A percentile compares a stretch with the other conserved stretches of the same genome.
phyloP scores from a whole-genome alignment of 2,888 invertebrate genomes.

The Aporophyla nigra region DNA sequence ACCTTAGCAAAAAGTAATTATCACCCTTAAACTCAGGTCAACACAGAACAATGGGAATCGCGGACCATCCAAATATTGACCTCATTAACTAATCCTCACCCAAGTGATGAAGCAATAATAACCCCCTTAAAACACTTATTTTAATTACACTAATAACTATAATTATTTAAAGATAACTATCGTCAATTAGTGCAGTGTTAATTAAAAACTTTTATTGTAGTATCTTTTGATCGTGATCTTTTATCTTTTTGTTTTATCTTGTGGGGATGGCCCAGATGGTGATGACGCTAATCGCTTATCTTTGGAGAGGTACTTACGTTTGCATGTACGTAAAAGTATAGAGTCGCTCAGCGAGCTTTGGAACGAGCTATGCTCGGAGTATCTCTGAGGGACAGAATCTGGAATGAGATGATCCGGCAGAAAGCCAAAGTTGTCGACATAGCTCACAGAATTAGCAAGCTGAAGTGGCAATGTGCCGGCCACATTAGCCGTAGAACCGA shows the following conservation, averaged over 20 bases:
- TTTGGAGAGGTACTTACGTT: background rate
- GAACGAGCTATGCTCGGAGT: too few species aligned
- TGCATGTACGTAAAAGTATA: too few species aligned
- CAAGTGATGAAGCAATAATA: conserved; percentile 54
- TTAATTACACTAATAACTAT: conserved; percentile 65
- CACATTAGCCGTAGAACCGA: too few species aligned
- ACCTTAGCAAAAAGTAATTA: conserved; percentile 2
- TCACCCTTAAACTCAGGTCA: background rate
- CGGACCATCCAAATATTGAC: conserved; percentile 41
- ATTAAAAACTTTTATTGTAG: conserved; percentile 53
- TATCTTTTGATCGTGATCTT: conserved; percentile 46
- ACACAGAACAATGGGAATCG: conserved; percentile 23
- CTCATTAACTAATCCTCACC: conserved; percentile 17
- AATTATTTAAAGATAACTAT: conserved; percentile 61
- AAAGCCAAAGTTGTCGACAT: too few species aligned
- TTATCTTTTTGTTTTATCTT: conserved; percentile 23
- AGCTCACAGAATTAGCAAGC: too few species aligned
- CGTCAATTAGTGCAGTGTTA: conserved; percentile 58
- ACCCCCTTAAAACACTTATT: conserved; percentile 43
- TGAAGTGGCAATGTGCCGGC: too few species aligned
- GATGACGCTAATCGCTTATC: conserved; percentile 2
- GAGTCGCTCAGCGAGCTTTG: too few species aligned
- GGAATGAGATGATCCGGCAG: too few species aligned
- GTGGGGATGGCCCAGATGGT: conserved; percentile 21
- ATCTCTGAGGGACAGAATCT: too few species aligned